Conservation (phyloP, 2,797 vertebrate genomes). For the Dallia pectoralis region DNA sequence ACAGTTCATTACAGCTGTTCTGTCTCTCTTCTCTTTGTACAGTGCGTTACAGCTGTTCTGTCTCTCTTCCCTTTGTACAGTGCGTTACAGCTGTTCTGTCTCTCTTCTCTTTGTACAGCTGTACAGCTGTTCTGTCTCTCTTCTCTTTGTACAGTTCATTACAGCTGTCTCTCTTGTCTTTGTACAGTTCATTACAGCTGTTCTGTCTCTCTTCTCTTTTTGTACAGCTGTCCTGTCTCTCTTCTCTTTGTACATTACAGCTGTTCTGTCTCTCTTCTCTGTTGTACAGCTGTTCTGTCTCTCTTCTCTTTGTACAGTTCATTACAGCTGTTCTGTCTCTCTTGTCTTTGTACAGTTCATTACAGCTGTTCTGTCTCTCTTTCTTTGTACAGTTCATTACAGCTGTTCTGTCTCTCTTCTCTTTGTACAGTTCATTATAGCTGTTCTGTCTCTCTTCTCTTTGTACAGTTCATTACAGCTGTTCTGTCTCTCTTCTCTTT, state of each 20-base stretch:
- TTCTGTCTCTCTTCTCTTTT: neutral
- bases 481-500: neutral
- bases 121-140: neutral
- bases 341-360: neutral
- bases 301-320: neutral
- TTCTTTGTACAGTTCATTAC: neutral
- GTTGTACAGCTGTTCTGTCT: no score
- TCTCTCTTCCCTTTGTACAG: neutral
- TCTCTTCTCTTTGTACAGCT: neutral
- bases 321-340: neutral
- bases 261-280: neutral
- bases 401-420: neutral
- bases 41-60: neutral
- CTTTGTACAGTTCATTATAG: neutral
- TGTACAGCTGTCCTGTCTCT: no score
- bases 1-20: neutral
- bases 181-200: neutral
- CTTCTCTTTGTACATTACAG: neutral
- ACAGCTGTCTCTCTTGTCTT: neutral
- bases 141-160: neutral
- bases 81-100: neutral
- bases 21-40: slow-evolving; percentile 1
- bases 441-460: neutral
- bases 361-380: neutral
- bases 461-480: neutral